phyloP scores from a whole-genome alignment of 2,888 invertebrate genomes.

The Eudasyphora cyanicolor region DNA sequence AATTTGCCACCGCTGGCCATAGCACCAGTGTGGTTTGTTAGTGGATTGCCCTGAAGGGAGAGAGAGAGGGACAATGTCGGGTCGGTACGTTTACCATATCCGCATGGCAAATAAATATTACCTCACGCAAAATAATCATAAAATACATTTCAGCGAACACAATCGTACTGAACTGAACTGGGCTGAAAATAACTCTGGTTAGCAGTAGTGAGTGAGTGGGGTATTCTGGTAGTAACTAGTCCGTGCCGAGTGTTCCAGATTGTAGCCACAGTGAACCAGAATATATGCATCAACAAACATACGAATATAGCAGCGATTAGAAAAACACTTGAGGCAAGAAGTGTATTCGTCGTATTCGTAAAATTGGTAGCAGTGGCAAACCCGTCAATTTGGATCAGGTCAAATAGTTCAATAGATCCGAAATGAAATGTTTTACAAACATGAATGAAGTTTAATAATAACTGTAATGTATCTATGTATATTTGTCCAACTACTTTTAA shows the following conservation, averaged over 20 bases:
- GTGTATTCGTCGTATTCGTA: not conserved
- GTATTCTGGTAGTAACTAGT: not conserved
- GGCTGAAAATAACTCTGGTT: not conserved
- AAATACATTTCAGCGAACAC: conserved; percentile 62
- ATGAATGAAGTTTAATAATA: no score
- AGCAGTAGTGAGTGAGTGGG: not conserved
- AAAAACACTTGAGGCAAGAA: no score
- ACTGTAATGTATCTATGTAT: no score
- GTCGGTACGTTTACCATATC: conserved; percentile 50
- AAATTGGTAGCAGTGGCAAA: not conserved
- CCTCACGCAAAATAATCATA: conserved; percentile 64
- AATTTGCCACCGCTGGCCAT: not conserved
- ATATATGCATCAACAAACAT: not conserved
- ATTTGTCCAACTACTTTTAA: no score
- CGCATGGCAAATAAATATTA: conserved; percentile 54
- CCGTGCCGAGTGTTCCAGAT: not conserved
- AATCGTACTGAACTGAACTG: conserved; percentile 46
- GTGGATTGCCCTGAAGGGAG: not conserved
- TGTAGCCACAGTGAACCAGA: not conserved
- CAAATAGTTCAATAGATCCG: no score
- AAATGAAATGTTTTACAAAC: no score
- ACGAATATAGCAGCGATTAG: not conserved
- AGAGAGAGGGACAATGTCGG: not conserved
- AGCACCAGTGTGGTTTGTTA: not conserved
- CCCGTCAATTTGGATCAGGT: no score